Evolutionary conservation across 2,113 vertebrate species (phyloP).

Genomic region (Seriola quinqueradiata): DNA sequence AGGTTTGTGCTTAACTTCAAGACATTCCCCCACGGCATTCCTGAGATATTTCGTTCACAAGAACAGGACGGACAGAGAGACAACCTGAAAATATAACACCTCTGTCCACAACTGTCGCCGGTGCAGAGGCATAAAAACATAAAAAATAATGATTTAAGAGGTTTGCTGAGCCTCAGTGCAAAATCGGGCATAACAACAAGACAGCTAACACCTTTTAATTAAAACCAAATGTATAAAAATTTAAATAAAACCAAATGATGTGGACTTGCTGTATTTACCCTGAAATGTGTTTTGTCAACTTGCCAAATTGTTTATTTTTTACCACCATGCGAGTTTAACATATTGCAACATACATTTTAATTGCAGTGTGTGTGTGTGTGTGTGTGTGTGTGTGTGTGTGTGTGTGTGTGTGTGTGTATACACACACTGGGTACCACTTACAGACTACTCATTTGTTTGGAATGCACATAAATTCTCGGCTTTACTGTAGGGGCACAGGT

Average conservation of each 20-base stretch:
- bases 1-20: too few species aligned
- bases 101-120: too few species aligned
- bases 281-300: not conserved
- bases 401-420: slow-evolving; percentile 12
- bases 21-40: too few species aligned
- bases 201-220: slow-evolving; percentile 36
- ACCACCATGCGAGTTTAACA: slow-evolving; percentile 7
- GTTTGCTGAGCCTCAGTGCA: not conserved
- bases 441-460: slow-evolving; percentile 76
- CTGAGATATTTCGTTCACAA: too few species aligned
- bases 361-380: slow-evolving; percentile 26
- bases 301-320: slow-evolving; percentile 24
- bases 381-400: slow-evolving; percentile 15
- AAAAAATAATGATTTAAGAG: not conserved
- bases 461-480: slow-evolving; percentile 82
- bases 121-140: not conserved
- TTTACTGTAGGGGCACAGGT: slow-evolving; percentile 79
- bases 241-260: not conserved
- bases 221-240: slow-evolving; percentile 24
- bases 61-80: too few species aligned
- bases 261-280: not conserved
- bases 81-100: too few species aligned
- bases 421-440: slow-evolving; percentile 31
- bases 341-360: slow-evolving; percentile 44
- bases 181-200: slow-evolving; percentile 2